phyloP scores from a whole-genome alignment of 2,113 vertebrate species.

The Oreochromis tanganicae region DNA sequence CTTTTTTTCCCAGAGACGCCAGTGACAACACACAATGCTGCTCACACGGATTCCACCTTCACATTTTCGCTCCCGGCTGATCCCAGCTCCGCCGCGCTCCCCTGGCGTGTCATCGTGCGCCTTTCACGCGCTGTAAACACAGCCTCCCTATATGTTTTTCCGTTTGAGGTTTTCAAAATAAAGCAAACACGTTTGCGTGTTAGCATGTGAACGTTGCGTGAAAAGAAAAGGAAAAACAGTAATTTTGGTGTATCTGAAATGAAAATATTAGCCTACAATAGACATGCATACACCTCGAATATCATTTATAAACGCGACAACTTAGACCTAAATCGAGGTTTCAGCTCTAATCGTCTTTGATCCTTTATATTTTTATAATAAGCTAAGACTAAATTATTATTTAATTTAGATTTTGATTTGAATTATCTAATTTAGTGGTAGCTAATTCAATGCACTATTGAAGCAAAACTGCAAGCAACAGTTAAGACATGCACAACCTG shows the following conservation, averaged over 20 bases:
- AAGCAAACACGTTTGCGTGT: background rate
- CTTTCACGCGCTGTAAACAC: background rate
- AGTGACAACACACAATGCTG: constrained; percentile 43
- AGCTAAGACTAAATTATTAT: background rate
- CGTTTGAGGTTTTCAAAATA: constrained; percentile 31
- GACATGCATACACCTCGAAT: background rate
- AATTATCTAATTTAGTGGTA: background rate
- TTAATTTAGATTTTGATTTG: background rate
- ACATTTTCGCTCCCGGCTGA: constrained; percentile 34
- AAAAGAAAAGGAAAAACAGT: background rate
- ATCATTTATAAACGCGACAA: background rate
- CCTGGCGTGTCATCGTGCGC: constrained; percentile 46
- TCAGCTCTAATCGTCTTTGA: background rate
- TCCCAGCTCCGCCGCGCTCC: constrained; percentile 23
- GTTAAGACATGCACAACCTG: background rate
- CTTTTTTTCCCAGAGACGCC: background rate
- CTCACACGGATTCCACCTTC: constrained; percentile 56
- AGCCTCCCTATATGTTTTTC: background rate
- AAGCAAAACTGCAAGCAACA: background rate
- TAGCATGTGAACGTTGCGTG: background rate
- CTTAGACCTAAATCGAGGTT: background rate
- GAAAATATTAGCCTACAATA: background rate
- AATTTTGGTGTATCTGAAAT: background rate
- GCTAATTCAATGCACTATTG: background rate
- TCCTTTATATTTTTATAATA: background rate